Evolutionary conservation across 1,140 invertebrate species (phyloP), one percentile per base, ranked within the genome.

Genomic region (Lasioglossum baleicum): DNA sequence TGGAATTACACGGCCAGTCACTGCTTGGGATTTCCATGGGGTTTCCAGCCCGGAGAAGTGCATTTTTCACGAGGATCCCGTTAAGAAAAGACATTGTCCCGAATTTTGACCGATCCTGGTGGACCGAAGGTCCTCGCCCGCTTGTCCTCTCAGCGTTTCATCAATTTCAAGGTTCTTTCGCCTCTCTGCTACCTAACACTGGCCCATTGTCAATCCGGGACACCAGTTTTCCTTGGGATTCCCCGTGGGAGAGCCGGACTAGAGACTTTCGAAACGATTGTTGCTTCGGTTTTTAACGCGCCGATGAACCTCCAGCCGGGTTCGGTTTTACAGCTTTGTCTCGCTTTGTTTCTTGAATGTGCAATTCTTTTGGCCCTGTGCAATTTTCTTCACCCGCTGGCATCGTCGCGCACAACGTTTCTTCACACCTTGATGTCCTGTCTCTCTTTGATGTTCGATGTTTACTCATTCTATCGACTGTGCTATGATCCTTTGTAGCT

Each of bases 141-240:
- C 63, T 26, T 26, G 60, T 26, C 22, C 44, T 7, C 31, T 31
- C 61, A 35, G 56, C 51, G 40, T 17, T 66, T 76, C 72, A 56
- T 81, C 79, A 75, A 75, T 81, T 81, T 76, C 35, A 26, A 56
- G 35, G 66, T 51, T 48, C 20, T 20, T 53, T 4, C 56, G 15
- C 4, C 20, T 7, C 63, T 22, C 48, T 48, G 56, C 22, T 35
- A 31, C 31, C 17, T 44, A 65, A 70, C 73, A n/a, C 20, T n/a
- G 11, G 58, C 1, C 66, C 56, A 48, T 68, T 65, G 79, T 76
- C 31, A 10, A 2, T 10, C 13, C 8, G 22, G 7, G 22, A 63
- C 51, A 31, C 40, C 51, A 26, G 60, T 67, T 65, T 76, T 56
- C 35, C 74, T 70, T 20, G 73, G 40, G 65, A 53, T 26, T 65